These are phyloP conservation scores for Heliocidaris erythrogramma DNA, from an alignment of 35 echinoderm and acorn worm species.

Conservation along the genomic window DNA sequence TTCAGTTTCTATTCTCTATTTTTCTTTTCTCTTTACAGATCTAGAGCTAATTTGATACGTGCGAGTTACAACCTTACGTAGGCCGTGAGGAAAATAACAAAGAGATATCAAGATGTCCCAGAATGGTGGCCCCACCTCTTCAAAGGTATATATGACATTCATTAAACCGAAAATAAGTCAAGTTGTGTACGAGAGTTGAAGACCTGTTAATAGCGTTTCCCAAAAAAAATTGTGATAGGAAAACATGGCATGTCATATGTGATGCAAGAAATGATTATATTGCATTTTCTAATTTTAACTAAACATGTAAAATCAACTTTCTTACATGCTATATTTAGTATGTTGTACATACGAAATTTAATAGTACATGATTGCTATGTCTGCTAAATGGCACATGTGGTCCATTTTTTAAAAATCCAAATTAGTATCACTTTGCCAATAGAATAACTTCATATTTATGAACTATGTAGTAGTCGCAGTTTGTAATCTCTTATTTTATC, in stretches of 20 bases:
- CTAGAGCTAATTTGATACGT: slow-evolving; percentile 13
- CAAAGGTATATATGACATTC: too few species aligned
- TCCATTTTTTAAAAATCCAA: background rate
- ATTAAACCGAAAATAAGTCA: too few species aligned
- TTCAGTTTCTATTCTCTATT: background rate
- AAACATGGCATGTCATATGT: background rate
- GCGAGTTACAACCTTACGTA: slow-evolving; percentile 32
- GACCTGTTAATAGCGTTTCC: background rate
- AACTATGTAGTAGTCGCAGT: too few species aligned
- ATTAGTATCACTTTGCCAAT: background rate
- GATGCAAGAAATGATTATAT: background rate
- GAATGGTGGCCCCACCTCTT: background rate
- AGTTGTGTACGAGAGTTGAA: too few species aligned
- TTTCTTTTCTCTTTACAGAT: slow-evolving; percentile 19
- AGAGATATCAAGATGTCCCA: background rate
- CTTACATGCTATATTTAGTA: too few species aligned
- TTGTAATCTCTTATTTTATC: background rate
- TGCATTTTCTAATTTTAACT: background rate
- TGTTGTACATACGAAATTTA: background rate
- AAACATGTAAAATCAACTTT: background rate
- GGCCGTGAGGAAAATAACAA: background rate
- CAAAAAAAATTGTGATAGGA: background rate
- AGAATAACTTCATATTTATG: background rate
- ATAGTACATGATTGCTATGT: background rate
- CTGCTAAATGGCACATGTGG: background rate